These are phyloP conservation scores for Lagorchestes hirsutus DNA, from an alignment of 2,797 vertebrate species.

Conservation along the genomic window DNA sequence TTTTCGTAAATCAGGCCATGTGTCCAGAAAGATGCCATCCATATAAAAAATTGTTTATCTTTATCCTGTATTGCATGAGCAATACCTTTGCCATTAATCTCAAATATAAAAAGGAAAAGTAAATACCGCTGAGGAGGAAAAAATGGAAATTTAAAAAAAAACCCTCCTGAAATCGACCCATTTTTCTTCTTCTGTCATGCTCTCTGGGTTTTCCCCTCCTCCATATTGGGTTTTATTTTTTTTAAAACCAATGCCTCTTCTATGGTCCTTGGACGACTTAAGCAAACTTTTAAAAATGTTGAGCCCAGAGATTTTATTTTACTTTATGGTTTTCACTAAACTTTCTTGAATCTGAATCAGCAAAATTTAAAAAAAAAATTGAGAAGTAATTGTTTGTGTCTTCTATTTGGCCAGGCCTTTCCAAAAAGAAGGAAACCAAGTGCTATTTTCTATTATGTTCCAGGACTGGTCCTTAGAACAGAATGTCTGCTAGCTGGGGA, in stretches of 20 bases:
- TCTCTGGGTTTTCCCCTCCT: background rate
- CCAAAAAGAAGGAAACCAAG: background rate
- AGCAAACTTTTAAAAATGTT: background rate
- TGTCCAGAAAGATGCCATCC: constrained; percentile 58
- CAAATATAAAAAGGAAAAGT: background rate
- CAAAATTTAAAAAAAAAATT: too few species aligned
- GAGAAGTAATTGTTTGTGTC: background rate
- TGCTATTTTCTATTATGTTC: background rate
- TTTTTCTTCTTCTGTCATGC: background rate
- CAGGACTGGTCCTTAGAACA: background rate
- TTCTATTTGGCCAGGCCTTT: background rate
- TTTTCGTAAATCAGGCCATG: constrained; percentile 58
- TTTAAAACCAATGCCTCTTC: background rate
- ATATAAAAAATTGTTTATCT: constrained; percentile 51
- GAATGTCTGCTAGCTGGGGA: background rate
- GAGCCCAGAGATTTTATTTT: too few species aligned
- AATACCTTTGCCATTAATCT: constrained; percentile 52
- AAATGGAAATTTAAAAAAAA: background rate
- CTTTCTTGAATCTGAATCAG: background rate
- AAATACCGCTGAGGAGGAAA: background rate
- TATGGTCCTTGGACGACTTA: too few species aligned
- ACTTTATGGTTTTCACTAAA: background rate
- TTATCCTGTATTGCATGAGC: background rate
- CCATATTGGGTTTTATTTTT: background rate
- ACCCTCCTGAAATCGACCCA: too few species aligned